Conservation (phyloP, 2,888 invertebrate species). For the Cryptophagus acutangulus region DNA sequence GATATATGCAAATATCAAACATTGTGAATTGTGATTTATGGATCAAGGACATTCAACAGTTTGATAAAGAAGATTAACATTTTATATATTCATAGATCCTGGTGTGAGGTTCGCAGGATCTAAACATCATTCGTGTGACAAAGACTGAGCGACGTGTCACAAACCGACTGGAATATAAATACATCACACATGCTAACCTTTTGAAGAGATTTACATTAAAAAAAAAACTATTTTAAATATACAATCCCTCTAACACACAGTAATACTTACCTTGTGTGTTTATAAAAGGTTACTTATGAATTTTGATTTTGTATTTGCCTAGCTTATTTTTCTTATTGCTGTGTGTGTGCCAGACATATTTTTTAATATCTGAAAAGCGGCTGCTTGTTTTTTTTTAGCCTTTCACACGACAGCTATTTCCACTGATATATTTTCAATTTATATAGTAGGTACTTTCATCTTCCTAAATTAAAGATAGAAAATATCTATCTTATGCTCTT, state of each 20-base stretch:
- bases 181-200: conserved; percentile 4
- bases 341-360: not conserved
- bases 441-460: too few relatives aligned
- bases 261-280: too few relatives aligned
- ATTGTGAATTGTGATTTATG: conserved; percentile 35
- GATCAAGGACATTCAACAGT: conserved; percentile 34
- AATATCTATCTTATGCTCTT: conserved; percentile 1
- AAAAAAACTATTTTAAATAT: not conserved
- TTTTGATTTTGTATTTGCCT: not conserved
- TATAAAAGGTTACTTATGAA: not conserved
- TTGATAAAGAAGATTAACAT: conserved; percentile 37
- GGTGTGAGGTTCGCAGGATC: conserved; percentile 19
- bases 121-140: conserved; percentile 22
- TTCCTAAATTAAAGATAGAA: too few relatives aligned
- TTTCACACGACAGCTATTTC: not conserved
- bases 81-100: conserved; percentile 37
- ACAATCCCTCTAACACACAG: not conserved
- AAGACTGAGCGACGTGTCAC: conserved; percentile 23
- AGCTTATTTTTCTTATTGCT: not conserved
- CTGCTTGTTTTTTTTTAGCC: too few relatives aligned
- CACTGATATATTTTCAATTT: too few relatives aligned
- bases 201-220: not conserved
- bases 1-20: conserved; percentile 27
- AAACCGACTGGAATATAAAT: conserved; percentile 21
- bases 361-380: conserved; percentile 1